These are phyloP conservation scores for Heliconius aoede DNA, from an alignment of 2,888 invertebrate genomes.

Conservation along the genomic window DNA sequence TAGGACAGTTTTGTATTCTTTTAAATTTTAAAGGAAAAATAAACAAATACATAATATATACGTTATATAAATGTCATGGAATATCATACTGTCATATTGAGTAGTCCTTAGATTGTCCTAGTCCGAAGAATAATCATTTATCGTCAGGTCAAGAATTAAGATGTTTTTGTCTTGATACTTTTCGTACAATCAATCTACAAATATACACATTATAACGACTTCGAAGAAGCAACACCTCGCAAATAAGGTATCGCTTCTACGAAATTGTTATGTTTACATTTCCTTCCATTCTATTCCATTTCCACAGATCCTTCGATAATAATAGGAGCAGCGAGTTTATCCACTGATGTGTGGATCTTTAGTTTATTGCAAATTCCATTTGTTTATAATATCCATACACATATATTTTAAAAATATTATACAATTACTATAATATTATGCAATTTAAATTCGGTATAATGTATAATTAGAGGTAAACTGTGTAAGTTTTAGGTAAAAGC, in stretches of 20 bases:
- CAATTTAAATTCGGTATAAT: background rate
- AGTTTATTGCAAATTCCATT: slow-evolving; percentile 1
- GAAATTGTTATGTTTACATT: no score
- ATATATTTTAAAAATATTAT: background rate
- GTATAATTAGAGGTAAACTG: background rate
- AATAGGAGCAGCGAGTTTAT: background rate
- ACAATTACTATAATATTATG: background rate
- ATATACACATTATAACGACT: no score
- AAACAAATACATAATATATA: background rate
- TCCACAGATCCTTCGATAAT: background rate
- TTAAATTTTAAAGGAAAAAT: background rate
- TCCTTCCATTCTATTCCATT: no score
- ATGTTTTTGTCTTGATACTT: no score
- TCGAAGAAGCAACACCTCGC: no score
- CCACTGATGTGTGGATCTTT: background rate
- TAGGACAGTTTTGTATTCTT: background rate
- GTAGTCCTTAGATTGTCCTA: background rate
- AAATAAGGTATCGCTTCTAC: no score
- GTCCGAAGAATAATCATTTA: no score
- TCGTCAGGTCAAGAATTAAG: no score
- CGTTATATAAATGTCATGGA: slow-evolving; percentile 13
- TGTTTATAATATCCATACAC: background rate
- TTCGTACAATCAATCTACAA: no score
- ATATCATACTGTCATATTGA: background rate
- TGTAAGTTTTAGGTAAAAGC: background rate